Conservation (phyloP, 2,113 vertebrate genomes). For the Myocastor coypus region DNA sequence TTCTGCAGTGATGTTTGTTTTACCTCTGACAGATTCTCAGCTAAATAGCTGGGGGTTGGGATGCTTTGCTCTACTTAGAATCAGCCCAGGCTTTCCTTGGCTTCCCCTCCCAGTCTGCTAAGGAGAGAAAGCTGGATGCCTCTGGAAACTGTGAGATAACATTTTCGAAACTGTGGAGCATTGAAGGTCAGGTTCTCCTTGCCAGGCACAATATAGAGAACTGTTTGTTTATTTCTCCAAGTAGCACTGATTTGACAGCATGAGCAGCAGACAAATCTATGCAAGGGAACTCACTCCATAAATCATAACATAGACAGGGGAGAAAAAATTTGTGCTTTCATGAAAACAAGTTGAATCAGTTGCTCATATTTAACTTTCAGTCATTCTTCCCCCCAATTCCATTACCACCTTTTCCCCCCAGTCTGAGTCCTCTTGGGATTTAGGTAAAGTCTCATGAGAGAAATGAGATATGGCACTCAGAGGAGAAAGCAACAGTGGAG, state of each 20-base stretch:
- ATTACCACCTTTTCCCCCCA: background rate
- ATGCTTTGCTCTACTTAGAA: background rate
- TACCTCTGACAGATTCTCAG: constrained; percentile 53
- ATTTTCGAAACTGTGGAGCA: background rate
- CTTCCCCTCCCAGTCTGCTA: background rate
- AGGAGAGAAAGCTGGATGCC: background rate
- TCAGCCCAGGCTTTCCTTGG: background rate
- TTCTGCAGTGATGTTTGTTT: constrained; percentile 52
- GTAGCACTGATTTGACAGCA: background rate
- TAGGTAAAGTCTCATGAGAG: background rate
- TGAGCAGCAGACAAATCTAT: background rate
- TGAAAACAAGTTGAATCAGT: background rate
- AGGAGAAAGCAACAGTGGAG: background rate
- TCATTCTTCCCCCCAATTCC: background rate
- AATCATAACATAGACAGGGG: background rate
- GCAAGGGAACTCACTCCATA: constrained; percentile 20
- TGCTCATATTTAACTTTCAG: background rate
- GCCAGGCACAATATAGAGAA: background rate
- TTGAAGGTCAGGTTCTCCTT: constrained; percentile 18
- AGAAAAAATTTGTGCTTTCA: background rate
- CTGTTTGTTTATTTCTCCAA: constrained; percentile 50
- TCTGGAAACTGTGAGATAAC: background rate
- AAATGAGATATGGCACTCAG: background rate
- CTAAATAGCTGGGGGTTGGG: background rate
- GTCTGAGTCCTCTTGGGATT: constrained; percentile 21